Conservation (phyloP, 2,888 invertebrate species). For the Himalopsyche anomala region DNA sequence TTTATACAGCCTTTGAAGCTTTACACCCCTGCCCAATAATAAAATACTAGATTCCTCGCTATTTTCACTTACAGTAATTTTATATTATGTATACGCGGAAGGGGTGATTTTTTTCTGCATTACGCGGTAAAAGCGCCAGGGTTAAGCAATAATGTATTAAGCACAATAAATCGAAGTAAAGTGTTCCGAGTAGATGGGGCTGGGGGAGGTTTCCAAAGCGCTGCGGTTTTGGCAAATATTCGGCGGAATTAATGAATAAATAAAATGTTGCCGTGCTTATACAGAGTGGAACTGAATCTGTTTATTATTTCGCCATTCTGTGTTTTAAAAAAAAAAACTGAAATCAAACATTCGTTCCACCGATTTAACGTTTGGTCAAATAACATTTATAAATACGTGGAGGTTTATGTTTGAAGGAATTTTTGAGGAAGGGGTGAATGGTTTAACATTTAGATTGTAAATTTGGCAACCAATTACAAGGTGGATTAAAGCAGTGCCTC, state of each 20-base stretch:
- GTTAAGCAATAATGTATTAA: constrained; percentile 7
- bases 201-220: neutral
- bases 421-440: no score
- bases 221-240: constrained; percentile 25
- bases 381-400: no score
- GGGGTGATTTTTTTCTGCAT: neutral
- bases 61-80: neutral
- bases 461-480: no score
- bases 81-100: neutral
- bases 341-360: no score
- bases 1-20: no score
- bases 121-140: neutral
- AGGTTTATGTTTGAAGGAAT: no score
- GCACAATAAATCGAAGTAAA: constrained; percentile 29
- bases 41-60: neutral
- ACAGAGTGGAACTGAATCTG: no score
- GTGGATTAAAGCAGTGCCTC: no score
- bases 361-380: no score
- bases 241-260: constrained; percentile 22
- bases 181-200: neutral
- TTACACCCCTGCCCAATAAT: neutral
- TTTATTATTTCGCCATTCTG: neutral
- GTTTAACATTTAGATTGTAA: no score
- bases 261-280: neutral
- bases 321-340: neutral